A percentile compares a stretch with the other conserved stretches of the same genome.
These are phyloP conservation scores for Herpailurus yagouaroundi DNA, from an alignment of 2,113 vertebrate species.

Conservation along the genomic window DNA sequence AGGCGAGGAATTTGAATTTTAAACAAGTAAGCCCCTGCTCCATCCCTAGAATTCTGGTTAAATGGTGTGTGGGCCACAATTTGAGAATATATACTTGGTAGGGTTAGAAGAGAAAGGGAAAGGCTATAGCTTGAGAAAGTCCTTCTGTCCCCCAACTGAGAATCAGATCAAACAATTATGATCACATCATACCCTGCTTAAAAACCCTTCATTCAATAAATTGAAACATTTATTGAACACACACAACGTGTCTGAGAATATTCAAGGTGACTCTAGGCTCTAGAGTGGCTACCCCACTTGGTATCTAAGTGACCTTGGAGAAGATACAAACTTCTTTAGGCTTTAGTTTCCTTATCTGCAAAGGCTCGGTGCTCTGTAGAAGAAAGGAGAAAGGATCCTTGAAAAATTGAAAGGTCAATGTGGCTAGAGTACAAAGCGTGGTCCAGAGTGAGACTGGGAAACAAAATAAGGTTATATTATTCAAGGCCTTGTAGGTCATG, in stretches of 20 bases:
- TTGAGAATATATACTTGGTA: neutral
- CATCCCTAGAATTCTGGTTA: neutral
- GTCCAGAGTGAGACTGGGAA: neutral
- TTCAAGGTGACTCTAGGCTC: neutral
- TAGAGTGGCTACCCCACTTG: neutral
- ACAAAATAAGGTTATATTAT: neutral
- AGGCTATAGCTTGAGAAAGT: neutral
- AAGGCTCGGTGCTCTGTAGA: neutral
- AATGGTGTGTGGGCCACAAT: neutral
- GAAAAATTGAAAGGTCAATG: neutral
- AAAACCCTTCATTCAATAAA: neutral
- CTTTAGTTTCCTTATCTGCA: constrained; percentile 5
- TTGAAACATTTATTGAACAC: neutral
- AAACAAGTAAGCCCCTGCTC: neutral
- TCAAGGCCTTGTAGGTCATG: neutral
- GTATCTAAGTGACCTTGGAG: neutral
- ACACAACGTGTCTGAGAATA: neutral
- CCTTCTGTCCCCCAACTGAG: neutral
- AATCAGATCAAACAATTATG: neutral
- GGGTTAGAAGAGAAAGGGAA: neutral
- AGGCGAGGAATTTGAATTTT: neutral
- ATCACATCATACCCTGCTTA: neutral
- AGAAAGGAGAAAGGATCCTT: neutral
- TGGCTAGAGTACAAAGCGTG: neutral
- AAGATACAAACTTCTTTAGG: neutral